A percentile compares a stretch with the other conserved stretches of the same genome.
phyloP scores from a whole-genome alignment of 2,113 vertebrate genomes.

The Saccopteryx leptura region DNA sequence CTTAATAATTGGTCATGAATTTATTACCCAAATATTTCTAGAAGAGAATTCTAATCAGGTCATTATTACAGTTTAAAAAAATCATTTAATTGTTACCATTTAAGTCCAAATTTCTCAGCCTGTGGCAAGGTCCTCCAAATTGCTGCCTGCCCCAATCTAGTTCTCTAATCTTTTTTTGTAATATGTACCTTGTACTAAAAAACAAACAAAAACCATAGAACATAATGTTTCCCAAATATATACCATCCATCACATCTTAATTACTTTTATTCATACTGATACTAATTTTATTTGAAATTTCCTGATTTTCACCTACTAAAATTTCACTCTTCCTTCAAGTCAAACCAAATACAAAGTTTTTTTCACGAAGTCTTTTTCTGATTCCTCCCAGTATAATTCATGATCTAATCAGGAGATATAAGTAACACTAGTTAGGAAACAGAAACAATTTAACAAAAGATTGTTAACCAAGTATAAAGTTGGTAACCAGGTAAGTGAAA shows the following conservation, averaged over 20 bases:
- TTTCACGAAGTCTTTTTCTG: neutral
- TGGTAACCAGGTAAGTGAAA: neutral
- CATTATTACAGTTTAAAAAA: neutral
- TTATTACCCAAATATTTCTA: slow-evolving; percentile 44
- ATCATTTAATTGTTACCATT: slow-evolving; percentile 32
- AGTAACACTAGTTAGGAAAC: slow-evolving; percentile 7
- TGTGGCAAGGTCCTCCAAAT: slow-evolving; percentile 37
- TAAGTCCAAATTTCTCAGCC: slow-evolving; percentile 44
- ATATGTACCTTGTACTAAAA: neutral
- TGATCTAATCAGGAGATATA: slow-evolving; percentile 24
- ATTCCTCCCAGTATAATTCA: neutral
- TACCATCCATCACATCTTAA: neutral
- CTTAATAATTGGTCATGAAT: slow-evolving; percentile 39
- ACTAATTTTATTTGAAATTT: slow-evolving; percentile 52
- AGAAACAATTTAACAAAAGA: slow-evolving; percentile 40
- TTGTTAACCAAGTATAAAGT: slow-evolving; percentile 49
- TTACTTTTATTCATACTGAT: slow-evolving; percentile 45
- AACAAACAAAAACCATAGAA: neutral
- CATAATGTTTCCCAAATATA: slow-evolving; percentile 60
- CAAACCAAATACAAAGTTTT: slow-evolving; percentile 45
- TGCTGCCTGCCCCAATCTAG: neutral
- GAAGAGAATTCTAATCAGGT: neutral
- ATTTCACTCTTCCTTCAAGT: slow-evolving; percentile 23
- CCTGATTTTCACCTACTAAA: slow-evolving; percentile 54
- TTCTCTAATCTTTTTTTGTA: neutral